These are phyloP conservation scores for Lithophane semibrunnea DNA, from an alignment of 2,888 invertebrate genomes.

Conservation along the genomic window DNA sequence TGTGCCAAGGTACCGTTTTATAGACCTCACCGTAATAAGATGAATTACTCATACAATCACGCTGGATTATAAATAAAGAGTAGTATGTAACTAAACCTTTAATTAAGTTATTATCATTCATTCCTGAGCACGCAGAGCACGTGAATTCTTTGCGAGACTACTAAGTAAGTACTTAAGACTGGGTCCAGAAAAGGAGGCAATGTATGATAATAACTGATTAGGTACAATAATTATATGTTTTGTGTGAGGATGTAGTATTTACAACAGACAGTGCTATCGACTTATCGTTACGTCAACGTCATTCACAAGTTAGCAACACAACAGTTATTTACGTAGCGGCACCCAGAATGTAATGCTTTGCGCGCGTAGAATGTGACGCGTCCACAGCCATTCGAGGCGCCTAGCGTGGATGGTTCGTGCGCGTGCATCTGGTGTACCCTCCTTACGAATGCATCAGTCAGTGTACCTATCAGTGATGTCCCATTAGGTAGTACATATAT, in stretches of 20 bases:
- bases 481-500: too few species aligned
- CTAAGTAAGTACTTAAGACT: neutral
- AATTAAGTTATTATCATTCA: neutral
- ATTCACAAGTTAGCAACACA: conserved; percentile 6
- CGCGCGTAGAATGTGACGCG: too few species aligned
- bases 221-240: conserved; percentile 13
- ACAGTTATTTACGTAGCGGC: conserved; percentile 14
- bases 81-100: neutral
- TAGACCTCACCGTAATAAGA: conserved; percentile 7
- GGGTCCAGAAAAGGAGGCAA: neutral
- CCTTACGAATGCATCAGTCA: too few species aligned
- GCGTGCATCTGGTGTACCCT: too few species aligned
- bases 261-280: neutral
- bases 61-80: neutral
- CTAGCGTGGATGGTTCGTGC: too few species aligned
- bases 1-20: conserved; percentile 39
- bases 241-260: conserved; percentile 12
- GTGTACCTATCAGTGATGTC: too few species aligned
- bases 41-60: neutral
- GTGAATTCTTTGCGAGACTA: neutral
- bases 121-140: neutral
- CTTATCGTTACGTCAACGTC: conserved; percentile 16
- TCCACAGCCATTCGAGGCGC: too few species aligned
- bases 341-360: neutral
- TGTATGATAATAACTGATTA: conserved; percentile 17